Conservation (phyloP, 2,113 vertebrate species). For the Microcebus murinus region DNA sequence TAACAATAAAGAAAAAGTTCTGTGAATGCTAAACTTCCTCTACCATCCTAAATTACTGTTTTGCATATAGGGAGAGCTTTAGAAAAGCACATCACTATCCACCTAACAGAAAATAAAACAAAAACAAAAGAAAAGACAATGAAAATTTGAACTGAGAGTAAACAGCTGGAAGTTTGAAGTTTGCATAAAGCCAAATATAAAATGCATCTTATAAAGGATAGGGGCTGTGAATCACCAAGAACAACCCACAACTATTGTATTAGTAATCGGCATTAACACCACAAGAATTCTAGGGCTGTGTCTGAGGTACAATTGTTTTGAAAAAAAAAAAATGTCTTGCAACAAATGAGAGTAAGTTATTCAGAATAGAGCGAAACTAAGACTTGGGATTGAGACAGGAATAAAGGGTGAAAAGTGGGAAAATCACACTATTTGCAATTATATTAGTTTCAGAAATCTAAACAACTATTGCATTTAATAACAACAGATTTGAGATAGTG, state of each 20-base stretch:
- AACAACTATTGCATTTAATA: not conserved
- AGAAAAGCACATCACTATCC: not conserved
- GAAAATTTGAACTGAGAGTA: conserved; percentile 1
- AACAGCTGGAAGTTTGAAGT: not conserved
- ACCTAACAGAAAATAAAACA: not conserved
- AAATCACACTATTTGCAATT: conserved; percentile 25
- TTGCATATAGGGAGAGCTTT: not conserved
- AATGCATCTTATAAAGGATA: not conserved
- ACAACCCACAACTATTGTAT: conserved; percentile 74
- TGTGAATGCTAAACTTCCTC: not conserved
- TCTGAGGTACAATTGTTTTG: conserved; percentile 58
- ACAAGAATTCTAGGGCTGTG: conserved; percentile 65
- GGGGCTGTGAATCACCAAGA: conserved; percentile 75
- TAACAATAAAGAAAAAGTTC: conserved; percentile 33
- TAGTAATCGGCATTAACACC: conserved; percentile 73
- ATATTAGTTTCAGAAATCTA: conserved; percentile 6
- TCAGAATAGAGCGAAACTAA: not conserved
- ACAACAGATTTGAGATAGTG: not conserved
- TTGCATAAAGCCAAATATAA: conserved; percentile 35
- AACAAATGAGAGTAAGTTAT: conserved; percentile 52
- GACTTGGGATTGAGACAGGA: not conserved
- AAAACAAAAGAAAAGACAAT: conserved; percentile 8
- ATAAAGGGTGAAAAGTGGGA: not conserved
- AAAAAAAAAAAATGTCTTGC: conserved; percentile 45
- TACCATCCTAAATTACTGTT: not conserved